These are phyloP conservation scores for Chlorodrepanis virens DNA, from an alignment of 2,113 vertebrate species.

Conservation along the genomic window DNA sequence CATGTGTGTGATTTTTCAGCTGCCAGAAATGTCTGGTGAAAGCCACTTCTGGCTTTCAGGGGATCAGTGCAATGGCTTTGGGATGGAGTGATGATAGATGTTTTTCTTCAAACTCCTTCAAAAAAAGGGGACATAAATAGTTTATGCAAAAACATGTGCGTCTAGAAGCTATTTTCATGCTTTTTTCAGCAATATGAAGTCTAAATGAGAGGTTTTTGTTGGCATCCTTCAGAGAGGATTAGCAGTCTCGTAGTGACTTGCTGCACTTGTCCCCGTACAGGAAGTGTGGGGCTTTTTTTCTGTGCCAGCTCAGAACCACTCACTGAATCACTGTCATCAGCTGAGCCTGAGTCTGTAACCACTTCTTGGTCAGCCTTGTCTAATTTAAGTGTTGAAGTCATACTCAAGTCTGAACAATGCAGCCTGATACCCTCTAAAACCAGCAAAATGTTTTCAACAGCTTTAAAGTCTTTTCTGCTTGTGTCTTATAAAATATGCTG, in stretches of 20 bases:
- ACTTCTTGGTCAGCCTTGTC: neutral
- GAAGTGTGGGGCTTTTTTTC: constrained; percentile 35
- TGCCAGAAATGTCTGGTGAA: neutral
- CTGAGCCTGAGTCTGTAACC: constrained; percentile 47
- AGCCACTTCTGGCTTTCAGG: neutral
- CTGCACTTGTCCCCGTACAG: constrained; percentile 10
- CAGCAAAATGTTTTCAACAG: neutral
- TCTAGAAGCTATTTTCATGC: constrained; percentile 31
- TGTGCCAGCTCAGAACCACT: constrained; percentile 48
- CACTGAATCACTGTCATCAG: constrained; percentile 60
- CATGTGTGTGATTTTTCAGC: neutral
- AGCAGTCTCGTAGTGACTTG: neutral
- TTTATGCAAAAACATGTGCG: neutral
- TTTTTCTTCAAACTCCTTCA: neutral
- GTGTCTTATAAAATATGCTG: neutral
- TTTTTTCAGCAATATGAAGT: neutral
- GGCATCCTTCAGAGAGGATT: neutral
- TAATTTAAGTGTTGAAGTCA: constrained; percentile 7
- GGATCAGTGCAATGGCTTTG: neutral
- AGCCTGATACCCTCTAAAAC: neutral
- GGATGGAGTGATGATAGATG: neutral
- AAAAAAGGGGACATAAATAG: neutral
- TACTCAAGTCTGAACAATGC: neutral
- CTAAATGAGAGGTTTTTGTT: neutral
- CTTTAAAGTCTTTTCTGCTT: neutral